Base-by-base conservation (phyloP, 2,113 vertebrate genomes). In the Fukomys damarensis region DNA sequence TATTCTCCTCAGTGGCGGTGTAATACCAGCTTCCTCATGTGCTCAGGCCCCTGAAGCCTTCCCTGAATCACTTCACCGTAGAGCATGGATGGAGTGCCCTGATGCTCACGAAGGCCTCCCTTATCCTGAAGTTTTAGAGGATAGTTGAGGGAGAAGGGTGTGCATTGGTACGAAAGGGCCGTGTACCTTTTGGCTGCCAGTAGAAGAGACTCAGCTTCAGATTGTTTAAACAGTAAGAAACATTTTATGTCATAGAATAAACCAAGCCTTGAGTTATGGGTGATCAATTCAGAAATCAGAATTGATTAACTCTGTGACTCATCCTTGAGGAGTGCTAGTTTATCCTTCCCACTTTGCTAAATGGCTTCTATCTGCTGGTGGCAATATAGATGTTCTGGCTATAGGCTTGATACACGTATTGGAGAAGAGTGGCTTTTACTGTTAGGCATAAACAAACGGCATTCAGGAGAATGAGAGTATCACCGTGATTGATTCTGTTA, bases 31-130 rank as follows among this genome's bases (percentile, higher is more conserved):
- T 28, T 12, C 46, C 54, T 12, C 35, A 28, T 6, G 12, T 17
- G 17, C 10, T 5, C 10, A 35, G 1, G 38, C 10, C 13, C 2
- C 3, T 0, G 41, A 46, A 6, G 28, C 2, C 14, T 41, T n/a
- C 19, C 16, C 74, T 9, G 28, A 52, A 22, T 65, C 30, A 22
- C 32, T 54, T 11, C 43, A n/a, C 24, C 5, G 3, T 3, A 52
- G 52, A 77, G 32, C 3, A 32, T 24, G 24, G 2, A 0, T 14
- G 80, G 22, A 5, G 3, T 1, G 8, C 3, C 70, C 32, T 43
- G 24, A 46, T 41, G 61, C 28, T 19, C 63, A 63, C 24, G 49
- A 41, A 32, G 54, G 63, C 6, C 49, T 77, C 28, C 4, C 7
- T 30, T 61, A 28, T 26, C 46, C 38, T 32, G 38, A 30, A 14